These are phyloP conservation scores for Prochilodus magdalenae DNA, from an alignment of 2,113 vertebrate genomes.

Conservation along the genomic window DNA sequence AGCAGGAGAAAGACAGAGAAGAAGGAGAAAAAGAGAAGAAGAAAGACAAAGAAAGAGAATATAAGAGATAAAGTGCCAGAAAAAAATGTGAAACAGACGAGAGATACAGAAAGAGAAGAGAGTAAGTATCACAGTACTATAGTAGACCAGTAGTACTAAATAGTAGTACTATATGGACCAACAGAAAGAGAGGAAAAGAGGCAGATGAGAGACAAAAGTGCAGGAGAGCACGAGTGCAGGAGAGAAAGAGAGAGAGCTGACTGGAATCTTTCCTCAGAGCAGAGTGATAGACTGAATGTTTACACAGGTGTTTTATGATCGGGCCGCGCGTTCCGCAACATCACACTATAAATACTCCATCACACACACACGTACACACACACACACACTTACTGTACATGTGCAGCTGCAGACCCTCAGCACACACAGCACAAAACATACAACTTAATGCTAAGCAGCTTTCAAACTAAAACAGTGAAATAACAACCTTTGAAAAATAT, in stretches of 20 bases:
- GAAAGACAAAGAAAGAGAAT: neutral
- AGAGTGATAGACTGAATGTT: constrained; percentile 61
- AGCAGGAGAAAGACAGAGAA: neutral
- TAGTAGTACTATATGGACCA: no score
- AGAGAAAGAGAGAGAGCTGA: constrained; percentile 50
- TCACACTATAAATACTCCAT: constrained; percentile 49
- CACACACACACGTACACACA: constrained; percentile 27
- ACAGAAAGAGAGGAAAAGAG: no score
- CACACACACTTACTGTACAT: constrained; percentile 25
- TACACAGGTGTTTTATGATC: constrained; percentile 59
- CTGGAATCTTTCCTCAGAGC: constrained; percentile 47
- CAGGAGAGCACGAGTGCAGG: constrained; percentile 54
- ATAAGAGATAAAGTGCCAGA: constrained; percentile 20
- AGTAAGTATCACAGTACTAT: no score
- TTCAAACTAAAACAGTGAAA: constrained; percentile 20
- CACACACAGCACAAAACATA: constrained; percentile 34
- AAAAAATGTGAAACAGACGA: neutral
- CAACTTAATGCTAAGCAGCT: constrained; percentile 26
- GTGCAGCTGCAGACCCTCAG: constrained; percentile 40
- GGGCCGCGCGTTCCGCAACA: constrained; percentile 38
- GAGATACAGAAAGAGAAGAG: no score
- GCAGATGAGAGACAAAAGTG: neutral
- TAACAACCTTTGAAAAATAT: neutral
- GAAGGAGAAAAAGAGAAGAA: neutral
- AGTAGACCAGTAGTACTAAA: no score